Percentiles rank a stretch among this genome's conserved stretches.
Conservation (phyloP, 2,113 vertebrate genomes). For the Brienomyrus longianalis region DNA sequence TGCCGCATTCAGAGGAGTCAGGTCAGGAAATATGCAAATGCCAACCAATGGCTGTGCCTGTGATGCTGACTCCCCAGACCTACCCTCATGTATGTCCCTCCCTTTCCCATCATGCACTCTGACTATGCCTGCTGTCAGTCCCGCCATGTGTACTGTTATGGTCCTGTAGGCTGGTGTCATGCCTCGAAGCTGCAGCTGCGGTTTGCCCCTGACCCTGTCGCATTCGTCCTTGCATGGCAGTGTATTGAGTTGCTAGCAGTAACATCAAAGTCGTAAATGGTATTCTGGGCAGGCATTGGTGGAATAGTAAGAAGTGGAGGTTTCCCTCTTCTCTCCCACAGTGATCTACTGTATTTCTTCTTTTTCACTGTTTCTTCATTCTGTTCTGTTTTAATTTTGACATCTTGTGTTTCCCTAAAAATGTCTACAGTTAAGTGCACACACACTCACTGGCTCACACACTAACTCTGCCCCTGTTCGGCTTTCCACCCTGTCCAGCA, state of each 20-base stretch:
- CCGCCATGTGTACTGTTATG: background rate
- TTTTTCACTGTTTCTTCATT: background rate
- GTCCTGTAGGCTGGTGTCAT: background rate
- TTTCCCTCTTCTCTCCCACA: background rate
- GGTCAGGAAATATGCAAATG: constrained; percentile 53
- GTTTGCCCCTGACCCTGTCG: background rate
- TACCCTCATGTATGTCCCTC: background rate
- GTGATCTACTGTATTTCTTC: background rate
- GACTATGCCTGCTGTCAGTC: background rate
- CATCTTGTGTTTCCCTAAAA: background rate
- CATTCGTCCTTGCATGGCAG: background rate
- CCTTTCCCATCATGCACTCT: background rate
- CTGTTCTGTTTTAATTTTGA: background rate
- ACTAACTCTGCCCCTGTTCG: background rate
- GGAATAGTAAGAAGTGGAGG: background rate
- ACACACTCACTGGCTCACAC: background rate
- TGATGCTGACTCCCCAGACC: background rate
- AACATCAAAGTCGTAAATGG: background rate
- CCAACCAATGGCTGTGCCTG: background rate
- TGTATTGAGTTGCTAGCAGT: background rate
- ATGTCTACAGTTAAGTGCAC: background rate
- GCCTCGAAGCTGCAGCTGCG: background rate
- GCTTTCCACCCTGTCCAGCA: constrained; percentile 57
- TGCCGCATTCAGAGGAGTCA: constrained; percentile 91
- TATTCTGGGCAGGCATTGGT: background rate